These are phyloP conservation scores for Lycorma delicatula DNA, from an alignment of 1,140 invertebrate species.

Conservation along the genomic window DNA sequence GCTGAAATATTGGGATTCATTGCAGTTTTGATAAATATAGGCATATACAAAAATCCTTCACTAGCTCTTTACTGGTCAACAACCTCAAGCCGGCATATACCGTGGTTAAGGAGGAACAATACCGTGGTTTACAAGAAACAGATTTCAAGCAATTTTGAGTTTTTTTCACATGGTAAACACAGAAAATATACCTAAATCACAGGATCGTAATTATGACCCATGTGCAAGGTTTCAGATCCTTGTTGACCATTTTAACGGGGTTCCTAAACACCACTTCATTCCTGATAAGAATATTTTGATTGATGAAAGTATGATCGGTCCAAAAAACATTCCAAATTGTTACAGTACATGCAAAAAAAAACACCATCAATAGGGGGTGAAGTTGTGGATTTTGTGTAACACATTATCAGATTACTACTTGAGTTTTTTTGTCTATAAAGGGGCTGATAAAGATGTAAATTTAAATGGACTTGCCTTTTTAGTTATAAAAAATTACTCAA, in stretches of 20 bases:
- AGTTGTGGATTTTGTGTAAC: conserved; percentile 6
- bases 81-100: neutral
- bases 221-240: neutral
- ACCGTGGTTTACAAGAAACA: no score
- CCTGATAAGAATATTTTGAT: neutral
- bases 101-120: neutral
- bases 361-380: conserved; percentile 4
- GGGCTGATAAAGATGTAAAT: no score
- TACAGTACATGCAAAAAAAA: conserved; percentile 7
- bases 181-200: neutral
- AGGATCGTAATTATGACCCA: neutral
- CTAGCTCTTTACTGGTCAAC: neutral
- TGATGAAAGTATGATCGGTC: conserved; percentile 1
- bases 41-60: conserved; percentile 1
- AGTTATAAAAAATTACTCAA: neutral
- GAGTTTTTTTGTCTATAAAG: neutral
- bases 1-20: neutral
- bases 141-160: neutral
- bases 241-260: conserved; percentile 6
- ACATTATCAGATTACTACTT: neutral
- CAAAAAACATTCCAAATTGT: neutral
- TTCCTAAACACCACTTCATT: neutral
- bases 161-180: conserved; percentile 8
- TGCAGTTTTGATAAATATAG: conserved; percentile 1
- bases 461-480: neutral